Percentiles rank a stretch among this genome's conserved stretches.
Conservation (phyloP, 1,140 invertebrate genomes). For the Euglossa dilemma region DNA sequence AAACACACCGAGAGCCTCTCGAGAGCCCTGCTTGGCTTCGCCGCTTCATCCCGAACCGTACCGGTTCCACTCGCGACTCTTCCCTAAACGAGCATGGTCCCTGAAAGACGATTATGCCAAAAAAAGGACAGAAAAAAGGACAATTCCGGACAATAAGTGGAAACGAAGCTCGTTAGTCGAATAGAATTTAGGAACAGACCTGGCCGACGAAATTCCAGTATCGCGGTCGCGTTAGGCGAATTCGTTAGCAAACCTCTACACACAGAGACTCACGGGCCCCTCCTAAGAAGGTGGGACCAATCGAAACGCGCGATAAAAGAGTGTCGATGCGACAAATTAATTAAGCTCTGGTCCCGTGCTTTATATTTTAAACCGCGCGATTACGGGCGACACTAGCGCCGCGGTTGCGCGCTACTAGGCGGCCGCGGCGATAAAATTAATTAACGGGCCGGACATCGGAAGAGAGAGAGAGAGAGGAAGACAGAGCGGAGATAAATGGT, state of each 20-base stretch:
- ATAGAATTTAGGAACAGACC: not conserved
- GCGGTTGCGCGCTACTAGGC: too few relatives aligned
- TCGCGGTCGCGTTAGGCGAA: not conserved
- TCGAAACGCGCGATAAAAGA: constrained; percentile 52
- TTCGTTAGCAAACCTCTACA: constrained; percentile 22
- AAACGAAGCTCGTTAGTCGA: constrained; percentile 20
- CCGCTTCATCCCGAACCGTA: not conserved
- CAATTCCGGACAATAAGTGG: constrained; percentile 25
- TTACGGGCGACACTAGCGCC: not conserved
- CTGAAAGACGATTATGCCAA: not conserved
- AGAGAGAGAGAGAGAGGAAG: not conserved
- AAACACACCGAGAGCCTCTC: not conserved
- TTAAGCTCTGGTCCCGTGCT: constrained; percentile 34
- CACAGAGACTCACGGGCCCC: too few relatives aligned
- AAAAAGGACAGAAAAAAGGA: too few relatives aligned
- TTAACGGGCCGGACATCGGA: constrained; percentile 22
- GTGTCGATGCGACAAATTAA: constrained; percentile 62
- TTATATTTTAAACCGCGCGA: constrained; percentile 40
- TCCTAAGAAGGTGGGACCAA: constrained; percentile 10
- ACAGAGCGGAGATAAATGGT: not conserved
- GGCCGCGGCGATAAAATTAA: constrained; percentile 36
- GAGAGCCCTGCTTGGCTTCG: not conserved
- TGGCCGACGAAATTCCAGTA: not conserved
- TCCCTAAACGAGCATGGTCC: not conserved
- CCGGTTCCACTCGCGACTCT: not conserved